These are phyloP conservation scores for Redunca redunca DNA, from an alignment of 2,113 vertebrate species.

Conservation along the genomic window DNA sequence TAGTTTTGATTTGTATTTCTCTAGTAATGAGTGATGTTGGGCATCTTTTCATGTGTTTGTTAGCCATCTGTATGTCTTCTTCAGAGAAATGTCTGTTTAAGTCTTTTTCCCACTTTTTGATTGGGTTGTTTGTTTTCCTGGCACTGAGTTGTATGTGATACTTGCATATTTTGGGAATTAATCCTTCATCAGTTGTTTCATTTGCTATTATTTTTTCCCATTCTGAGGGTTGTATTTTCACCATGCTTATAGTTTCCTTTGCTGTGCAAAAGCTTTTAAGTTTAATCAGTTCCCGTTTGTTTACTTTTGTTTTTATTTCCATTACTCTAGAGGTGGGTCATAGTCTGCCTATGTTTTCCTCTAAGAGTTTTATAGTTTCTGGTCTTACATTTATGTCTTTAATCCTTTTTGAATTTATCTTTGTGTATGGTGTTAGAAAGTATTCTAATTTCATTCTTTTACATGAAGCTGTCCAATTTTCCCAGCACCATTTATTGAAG, in stretches of 20 bases:
- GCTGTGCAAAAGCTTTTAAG: not conserved
- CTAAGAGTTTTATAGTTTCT: not conserved
- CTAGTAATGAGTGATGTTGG: not conserved
- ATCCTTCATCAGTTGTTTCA: not conserved
- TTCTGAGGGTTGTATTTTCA: not conserved
- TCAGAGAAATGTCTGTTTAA: not conserved
- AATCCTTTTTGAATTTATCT: not conserved
- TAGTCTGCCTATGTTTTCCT: not conserved
- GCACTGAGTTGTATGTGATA: not conserved
- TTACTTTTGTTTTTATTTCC: not conserved
- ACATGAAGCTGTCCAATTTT: not conserved
- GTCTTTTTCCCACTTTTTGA: not conserved
- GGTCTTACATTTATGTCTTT: not conserved
- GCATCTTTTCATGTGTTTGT: not conserved
- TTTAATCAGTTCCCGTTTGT: not conserved
- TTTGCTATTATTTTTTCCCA: not conserved
- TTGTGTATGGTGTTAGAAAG: not conserved
- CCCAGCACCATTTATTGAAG: not conserved
- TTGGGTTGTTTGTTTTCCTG: not conserved
- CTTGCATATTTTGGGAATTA: not conserved
- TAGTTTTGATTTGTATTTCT: not conserved
- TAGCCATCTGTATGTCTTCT: not conserved
- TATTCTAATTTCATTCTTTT: not conserved
- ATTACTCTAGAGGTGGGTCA: not conserved
- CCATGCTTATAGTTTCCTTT: not conserved